Conservation (phyloP, 2,113 vertebrate genomes). For the Pachypanchax playfairii region DNA sequence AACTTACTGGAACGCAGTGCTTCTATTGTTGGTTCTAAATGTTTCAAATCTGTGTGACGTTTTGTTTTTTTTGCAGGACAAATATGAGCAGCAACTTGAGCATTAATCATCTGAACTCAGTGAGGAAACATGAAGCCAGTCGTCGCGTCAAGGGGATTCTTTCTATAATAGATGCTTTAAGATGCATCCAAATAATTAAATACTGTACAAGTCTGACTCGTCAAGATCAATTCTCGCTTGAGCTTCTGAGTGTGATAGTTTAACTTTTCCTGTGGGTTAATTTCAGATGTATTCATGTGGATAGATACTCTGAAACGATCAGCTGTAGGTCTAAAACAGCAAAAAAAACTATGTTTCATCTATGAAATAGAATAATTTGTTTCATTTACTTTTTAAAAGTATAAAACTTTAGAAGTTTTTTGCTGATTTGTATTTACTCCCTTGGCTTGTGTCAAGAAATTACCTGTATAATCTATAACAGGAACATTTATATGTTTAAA, state of each 20-base stretch:
- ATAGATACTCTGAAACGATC: background rate
- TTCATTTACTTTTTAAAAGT: too few species aligned
- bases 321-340: background rate
- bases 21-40: slow-evolving; percentile 3
- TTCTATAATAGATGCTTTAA: slow-evolving; percentile 3
- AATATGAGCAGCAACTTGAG: slow-evolving; percentile 32
- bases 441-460: too few species aligned
- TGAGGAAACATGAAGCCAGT: slow-evolving; percentile 41
- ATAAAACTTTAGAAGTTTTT: too few species aligned
- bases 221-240: background rate
- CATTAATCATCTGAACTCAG: slow-evolving; percentile 38
- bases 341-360: too few species aligned
- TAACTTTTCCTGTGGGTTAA: background rate
- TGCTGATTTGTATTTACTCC: too few species aligned
- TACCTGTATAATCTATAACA: too few species aligned
- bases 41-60: background rate
- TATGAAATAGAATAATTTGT: too few species aligned
- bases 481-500: too few species aligned
- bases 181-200: slow-evolving; percentile 19
- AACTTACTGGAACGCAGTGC: background rate
- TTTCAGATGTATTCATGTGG: background rate
- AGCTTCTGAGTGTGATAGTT: slow-evolving; percentile 1
- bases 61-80: slow-evolving; percentile 15
- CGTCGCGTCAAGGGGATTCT: slow-evolving; percentile 28
- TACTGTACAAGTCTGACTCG: background rate